A percentile compares a stretch with the other conserved stretches of the same genome.
Evolutionary conservation across 2,797 vertebrate genomes (phyloP).

Genomic region (Acanthurus lineatus): DNA sequence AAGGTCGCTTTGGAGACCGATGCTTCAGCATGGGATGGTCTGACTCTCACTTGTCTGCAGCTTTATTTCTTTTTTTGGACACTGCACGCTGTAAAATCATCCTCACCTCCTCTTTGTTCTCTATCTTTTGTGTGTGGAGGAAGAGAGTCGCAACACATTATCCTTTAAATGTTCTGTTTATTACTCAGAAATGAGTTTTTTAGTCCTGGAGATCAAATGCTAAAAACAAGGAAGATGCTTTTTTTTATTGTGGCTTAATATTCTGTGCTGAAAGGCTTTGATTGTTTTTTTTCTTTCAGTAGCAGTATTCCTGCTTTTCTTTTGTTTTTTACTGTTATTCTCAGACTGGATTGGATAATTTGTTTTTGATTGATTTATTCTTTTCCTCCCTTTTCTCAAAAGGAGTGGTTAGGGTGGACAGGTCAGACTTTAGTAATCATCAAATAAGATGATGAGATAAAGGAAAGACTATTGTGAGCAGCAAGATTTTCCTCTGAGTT

Average conservation of each 20-base stretch:
- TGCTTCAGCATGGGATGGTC: conserved; percentile 47
- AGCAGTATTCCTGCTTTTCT: background rate
- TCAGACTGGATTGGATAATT: too few relatives aligned
- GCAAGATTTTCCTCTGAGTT: too few relatives aligned
- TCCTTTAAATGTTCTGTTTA: background rate
- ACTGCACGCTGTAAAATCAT: conserved; percentile 16
- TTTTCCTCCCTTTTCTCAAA: too few relatives aligned
- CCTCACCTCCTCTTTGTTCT: conserved; percentile 19
- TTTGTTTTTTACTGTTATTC: too few relatives aligned
- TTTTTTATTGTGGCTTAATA: background rate
- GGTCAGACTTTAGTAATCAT: too few relatives aligned
- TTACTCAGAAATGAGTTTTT: conserved; percentile 11
- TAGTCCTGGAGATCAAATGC: conserved; percentile 1
- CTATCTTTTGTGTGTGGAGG: conserved; percentile 14
- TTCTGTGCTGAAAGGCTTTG: background rate
- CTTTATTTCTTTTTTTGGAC: conserved; percentile 10
- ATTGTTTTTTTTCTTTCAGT: background rate
- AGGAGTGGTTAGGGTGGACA: too few relatives aligned
- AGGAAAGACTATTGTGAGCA: too few relatives aligned
- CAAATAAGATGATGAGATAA: too few relatives aligned
- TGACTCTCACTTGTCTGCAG: conserved; percentile 30
- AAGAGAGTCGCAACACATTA: background rate
- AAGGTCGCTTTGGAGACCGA: conserved; percentile 69
- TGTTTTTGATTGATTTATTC: too few relatives aligned
- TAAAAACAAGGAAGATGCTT: background rate